Percentiles rank a stretch among this genome's conserved stretches.
These are phyloP conservation scores for Acrocera orbiculus DNA, from an alignment of 2,888 invertebrate species.

Conservation along the genomic window DNA sequence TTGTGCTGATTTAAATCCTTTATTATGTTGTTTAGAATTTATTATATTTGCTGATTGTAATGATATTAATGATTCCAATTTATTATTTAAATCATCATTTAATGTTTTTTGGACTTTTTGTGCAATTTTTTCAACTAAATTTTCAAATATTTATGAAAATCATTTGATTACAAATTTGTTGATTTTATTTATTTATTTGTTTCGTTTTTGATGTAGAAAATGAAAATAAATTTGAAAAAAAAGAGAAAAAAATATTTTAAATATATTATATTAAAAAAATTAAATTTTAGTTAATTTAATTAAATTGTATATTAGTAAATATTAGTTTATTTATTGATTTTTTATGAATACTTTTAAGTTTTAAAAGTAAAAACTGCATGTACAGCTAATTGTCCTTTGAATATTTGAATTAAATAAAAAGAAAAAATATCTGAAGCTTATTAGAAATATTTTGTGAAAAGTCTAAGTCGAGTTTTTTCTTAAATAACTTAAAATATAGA, in stretches of 20 bases:
- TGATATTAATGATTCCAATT: constrained; percentile 14
- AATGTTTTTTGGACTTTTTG: constrained; percentile 7
- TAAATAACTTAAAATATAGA: too few species aligned
- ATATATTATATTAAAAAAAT: background rate
- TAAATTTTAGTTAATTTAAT: background rate
- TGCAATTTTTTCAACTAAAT: too few species aligned
- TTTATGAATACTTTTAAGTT: too few species aligned
- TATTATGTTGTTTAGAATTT: constrained; percentile 15
- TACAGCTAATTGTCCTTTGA: too few species aligned
- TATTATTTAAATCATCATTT: constrained; percentile 12
- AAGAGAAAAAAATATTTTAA: background rate
- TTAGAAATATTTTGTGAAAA: too few species aligned
- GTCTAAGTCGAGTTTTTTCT: too few species aligned
- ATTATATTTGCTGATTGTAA: constrained; percentile 16
- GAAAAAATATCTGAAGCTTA: too few species aligned
- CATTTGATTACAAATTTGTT: background rate
- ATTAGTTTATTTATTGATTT: too few species aligned
- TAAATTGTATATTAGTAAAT: too few species aligned
- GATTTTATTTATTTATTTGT: background rate
- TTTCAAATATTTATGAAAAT: background rate
- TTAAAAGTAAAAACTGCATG: too few species aligned
- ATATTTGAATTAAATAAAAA: too few species aligned
- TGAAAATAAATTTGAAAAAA: background rate
- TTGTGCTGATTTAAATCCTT: constrained; percentile 15
- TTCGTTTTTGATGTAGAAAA: background rate